Base-by-base conservation (phyloP, 2,888 invertebrate genomes). In the Clistopyga incitator region DNA sequence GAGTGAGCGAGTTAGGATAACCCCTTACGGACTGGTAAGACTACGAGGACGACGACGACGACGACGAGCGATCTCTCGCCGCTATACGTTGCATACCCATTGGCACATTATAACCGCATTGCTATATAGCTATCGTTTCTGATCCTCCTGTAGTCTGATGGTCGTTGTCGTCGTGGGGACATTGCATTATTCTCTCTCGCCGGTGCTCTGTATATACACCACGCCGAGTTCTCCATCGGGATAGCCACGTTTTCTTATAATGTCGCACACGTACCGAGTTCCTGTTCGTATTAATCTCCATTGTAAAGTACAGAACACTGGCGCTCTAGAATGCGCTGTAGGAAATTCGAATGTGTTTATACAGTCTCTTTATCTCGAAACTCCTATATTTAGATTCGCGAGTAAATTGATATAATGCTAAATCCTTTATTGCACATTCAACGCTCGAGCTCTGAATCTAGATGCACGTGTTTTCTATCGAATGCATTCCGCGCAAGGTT, bases 1-100 rank as follows among this genome's bases (percentile, higher is more conserved):
- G 85, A 87, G 79, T 78, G 71, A 85, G 84, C 83, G 81, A 82
- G 85, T 86, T 85, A 75, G 85, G 86, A 87, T 86, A 86, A 86
- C 84, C 77, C 84, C 79, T 80, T 86, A 80, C 70, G 79, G 80
- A 29, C 67, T 82, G 72, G 67, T 42, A 50, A 68, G 81, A 70
- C 50, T 56, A 78, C 80, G 67, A 68, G 76, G 81, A 77, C 80
- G 84, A 86, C 86, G 84, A 87, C 74, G 76, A 64, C 59, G 82
- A 81, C 78, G 52, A 83, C 75, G 80, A 83, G 67, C 84, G 82
- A 80, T 81, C 84, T 81, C 83, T 79, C 80, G 47, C 81, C 52
- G 52, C 78, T 64, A 38, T 38, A 76, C 81, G 77, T 72, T 80
- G 81, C 80, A 85, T 85, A 84, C 84, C 85, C 84, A 85, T 85